phyloP scores from a whole-genome alignment of 2,113 vertebrate genomes.

The Micronycteris hirsuta region DNA sequence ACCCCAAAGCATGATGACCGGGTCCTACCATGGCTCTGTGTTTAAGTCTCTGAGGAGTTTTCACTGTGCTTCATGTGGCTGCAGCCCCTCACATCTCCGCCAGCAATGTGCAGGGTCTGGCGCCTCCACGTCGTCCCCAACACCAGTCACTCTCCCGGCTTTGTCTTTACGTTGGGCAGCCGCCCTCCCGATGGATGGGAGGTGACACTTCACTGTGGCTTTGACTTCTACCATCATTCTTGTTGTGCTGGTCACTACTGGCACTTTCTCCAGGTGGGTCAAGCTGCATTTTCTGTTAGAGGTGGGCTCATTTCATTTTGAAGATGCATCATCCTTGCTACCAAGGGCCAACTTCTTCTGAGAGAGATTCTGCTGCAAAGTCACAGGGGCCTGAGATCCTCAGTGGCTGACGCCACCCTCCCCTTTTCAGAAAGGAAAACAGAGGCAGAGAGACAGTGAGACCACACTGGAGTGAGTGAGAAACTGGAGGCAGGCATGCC shows the following conservation, averaged over 20 bases:
- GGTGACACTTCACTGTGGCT: not conserved
- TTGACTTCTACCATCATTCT: not conserved
- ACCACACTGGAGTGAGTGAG: rapidly evolving
- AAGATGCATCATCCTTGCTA: not conserved
- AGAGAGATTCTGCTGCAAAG: not conserved
- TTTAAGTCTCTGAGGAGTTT: not conserved
- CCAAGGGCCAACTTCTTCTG: not conserved
- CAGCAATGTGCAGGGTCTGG: rapidly evolving
- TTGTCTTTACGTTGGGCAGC: not conserved
- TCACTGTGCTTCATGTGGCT: not conserved
- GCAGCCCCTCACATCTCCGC: not conserved
- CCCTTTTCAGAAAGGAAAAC: not conserved
- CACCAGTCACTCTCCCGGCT: not conserved
- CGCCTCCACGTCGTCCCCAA: not conserved
- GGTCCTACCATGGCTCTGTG: not conserved
- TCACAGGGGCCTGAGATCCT: not conserved
- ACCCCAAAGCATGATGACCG: no score
- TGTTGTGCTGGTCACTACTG: not conserved
- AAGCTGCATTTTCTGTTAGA: not conserved
- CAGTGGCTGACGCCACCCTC: not conserved
- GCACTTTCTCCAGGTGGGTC: not conserved
- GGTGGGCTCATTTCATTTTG: not conserved
- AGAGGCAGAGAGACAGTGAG: not conserved
- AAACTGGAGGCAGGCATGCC: not conserved
- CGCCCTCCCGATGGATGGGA: not conserved